Conservation (phyloP, 2,113 vertebrate genomes). For the Cettia cetti region DNA sequence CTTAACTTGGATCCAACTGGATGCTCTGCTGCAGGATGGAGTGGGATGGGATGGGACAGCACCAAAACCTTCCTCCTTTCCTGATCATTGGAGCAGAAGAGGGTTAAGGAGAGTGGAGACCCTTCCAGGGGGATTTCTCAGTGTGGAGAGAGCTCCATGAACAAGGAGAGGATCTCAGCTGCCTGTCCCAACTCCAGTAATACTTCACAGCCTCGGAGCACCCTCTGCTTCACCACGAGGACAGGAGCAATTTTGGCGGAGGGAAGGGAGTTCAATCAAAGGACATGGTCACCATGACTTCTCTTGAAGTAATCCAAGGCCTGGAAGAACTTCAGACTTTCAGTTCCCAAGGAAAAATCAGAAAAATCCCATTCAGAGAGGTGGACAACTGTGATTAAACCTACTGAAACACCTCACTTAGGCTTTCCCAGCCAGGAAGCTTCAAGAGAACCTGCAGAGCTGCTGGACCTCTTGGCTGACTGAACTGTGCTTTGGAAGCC, state of each 20-base stretch:
- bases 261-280: background rate
- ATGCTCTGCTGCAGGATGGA: background rate
- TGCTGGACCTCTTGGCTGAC: background rate
- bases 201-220: background rate
- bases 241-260: background rate
- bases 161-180: background rate
- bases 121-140: background rate
- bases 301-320: background rate
- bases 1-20: background rate
- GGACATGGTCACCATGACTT: background rate
- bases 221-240: background rate
- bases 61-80: background rate
- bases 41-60: background rate
- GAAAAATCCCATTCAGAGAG: background rate
- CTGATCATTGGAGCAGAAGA: background rate
- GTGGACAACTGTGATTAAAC: background rate
- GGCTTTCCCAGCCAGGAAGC: background rate
- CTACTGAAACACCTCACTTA: background rate
- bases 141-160: background rate
- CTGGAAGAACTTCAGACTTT: background rate
- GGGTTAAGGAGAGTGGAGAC: accelerated
- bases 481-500: background rate
- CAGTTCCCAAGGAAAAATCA: background rate
- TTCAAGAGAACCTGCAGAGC: background rate
- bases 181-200: background rate